phyloP scores from a whole-genome alignment of 30 jellyfish, hydroid and myxozoan species.

The Aurelia sp. region DNA sequence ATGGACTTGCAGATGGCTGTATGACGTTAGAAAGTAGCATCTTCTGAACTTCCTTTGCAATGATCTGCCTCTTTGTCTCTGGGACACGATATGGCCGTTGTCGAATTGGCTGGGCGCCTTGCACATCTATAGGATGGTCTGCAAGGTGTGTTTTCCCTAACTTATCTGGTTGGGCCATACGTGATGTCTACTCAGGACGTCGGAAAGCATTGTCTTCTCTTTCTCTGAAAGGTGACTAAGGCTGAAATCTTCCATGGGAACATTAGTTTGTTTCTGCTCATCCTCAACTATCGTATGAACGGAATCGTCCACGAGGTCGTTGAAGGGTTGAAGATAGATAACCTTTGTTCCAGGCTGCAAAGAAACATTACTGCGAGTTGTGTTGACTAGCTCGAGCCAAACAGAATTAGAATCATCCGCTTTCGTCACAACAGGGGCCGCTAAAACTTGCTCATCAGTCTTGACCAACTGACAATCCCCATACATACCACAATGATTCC shows the following conservation, averaged over 20 bases:
- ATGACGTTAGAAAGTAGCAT: conserved; percentile 61
- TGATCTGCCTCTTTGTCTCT: conserved; percentile 37
- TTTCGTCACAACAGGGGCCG: conserved; percentile 69
- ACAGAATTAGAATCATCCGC: conserved; percentile 69
- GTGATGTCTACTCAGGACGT: conserved; percentile 32
- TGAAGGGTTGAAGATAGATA: conserved; percentile 60
- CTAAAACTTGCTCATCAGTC: conserved; percentile 65
- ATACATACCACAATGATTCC: conserved; percentile 77
- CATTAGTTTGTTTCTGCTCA: background rate
- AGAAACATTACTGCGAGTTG: conserved; percentile 56
- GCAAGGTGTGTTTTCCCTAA: conserved; percentile 38
- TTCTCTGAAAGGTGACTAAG: background rate
- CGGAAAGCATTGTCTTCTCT: conserved; percentile 3
- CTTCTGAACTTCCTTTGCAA: conserved; percentile 48
- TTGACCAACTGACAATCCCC: conserved; percentile 73
- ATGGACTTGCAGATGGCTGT: conserved; percentile 63
- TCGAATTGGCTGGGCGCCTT: conserved; percentile 44
- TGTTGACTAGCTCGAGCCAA: conserved; percentile 61
- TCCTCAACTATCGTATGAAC: no score
- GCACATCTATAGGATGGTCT: conserved; percentile 49
- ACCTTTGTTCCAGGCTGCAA: conserved; percentile 73
- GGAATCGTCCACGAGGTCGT: no score
- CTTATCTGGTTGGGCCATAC: conserved; percentile 41
- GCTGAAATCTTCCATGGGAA: conserved; percentile 4
- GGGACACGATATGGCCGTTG: conserved; percentile 80